Percentiles rank a stretch among this genome's conserved stretches.
These are phyloP conservation scores for Agrenia bidenticulata DNA, from an alignment of 2,888 invertebrate species.

Conservation along the genomic window DNA sequence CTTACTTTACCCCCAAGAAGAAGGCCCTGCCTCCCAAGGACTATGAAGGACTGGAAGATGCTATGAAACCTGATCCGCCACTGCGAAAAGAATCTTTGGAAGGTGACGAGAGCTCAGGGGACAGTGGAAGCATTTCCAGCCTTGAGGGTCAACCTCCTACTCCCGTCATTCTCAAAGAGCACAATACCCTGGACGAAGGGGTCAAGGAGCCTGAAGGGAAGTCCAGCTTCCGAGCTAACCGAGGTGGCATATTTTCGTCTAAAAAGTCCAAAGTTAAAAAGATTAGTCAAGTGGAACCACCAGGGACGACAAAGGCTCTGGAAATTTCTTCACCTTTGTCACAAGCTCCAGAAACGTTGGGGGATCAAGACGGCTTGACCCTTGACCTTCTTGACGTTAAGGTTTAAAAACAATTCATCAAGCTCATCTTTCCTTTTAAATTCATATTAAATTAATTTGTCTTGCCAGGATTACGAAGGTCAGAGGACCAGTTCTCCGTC, in stretches of 20 bases:
- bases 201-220: not conserved
- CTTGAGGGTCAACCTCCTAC: not conserved
- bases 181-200: not conserved
- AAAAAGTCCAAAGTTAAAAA: not conserved
- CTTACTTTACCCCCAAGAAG: conserved; percentile 17
- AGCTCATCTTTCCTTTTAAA: too few relatives aligned
- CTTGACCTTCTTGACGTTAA: conserved; percentile 28
- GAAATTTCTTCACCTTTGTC: too few relatives aligned
- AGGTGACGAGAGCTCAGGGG: not conserved
- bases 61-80: conserved; percentile 3
- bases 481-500: conserved; percentile 20
- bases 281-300: conserved; percentile 15
- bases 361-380: conserved; percentile 29
- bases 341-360: not conserved
- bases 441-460: too few relatives aligned
- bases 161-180: not conserved
- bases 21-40: conserved; percentile 13
- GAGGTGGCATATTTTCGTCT: not conserved
- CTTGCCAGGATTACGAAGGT: conserved; percentile 1
- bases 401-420: too few relatives aligned
- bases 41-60: not conserved
- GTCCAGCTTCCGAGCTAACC: not conserved
- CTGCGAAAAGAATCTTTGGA: conserved; percentile 12
- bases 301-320: not conserved
- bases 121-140: not conserved